Percentiles rank a stretch among this genome's conserved stretches.
Evolutionary conservation across 1,140 invertebrate genomes (phyloP).

Genomic region (Lepidurus couesii): DNA sequence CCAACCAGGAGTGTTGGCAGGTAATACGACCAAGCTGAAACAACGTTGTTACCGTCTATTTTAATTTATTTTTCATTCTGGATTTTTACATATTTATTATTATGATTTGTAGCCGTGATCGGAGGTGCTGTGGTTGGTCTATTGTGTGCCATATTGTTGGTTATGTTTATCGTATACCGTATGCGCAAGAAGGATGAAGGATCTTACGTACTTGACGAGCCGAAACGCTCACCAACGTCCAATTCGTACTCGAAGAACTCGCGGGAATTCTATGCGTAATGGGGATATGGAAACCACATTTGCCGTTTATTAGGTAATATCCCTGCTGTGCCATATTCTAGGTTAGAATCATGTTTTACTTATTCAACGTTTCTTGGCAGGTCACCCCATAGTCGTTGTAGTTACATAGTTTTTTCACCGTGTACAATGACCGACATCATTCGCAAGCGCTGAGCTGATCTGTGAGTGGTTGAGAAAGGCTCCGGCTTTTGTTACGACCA

Average conservation of each 20-base stretch:
- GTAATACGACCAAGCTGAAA: slow-evolving; percentile 50
- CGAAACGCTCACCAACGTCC: slow-evolving; percentile 81
- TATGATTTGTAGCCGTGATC: slow-evolving; percentile 75
- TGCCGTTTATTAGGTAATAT: background rate
- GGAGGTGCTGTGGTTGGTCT: slow-evolving; percentile 95
- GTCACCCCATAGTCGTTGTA: slow-evolving; percentile 17
- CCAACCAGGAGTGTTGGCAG: slow-evolving; percentile 88
- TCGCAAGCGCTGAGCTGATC: slow-evolving; percentile 1
- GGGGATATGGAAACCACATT: slow-evolving; percentile 37
- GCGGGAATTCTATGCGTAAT: slow-evolving; percentile 91
- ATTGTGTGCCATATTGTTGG: slow-evolving; percentile 92
- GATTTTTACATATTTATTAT: slow-evolving; percentile 43
- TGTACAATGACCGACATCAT: slow-evolving; percentile 18
- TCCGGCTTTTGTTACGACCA: background rate
- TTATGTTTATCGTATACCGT: slow-evolving; percentile 99
- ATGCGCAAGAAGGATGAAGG: slow-evolving; percentile 99
- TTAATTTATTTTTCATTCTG: background rate
- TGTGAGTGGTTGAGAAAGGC: slow-evolving; percentile 19
- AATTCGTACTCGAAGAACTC: slow-evolving; percentile 86
- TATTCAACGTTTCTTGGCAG: background rate
- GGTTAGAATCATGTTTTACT: background rate
- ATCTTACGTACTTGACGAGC: slow-evolving; percentile 94
- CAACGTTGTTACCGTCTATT: background rate
- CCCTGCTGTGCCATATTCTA: background rate
- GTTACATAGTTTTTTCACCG: slow-evolving; percentile 9